Base-by-base conservation (phyloP, 2,888 invertebrate genomes). In the Aricia artaxerxes region DNA sequence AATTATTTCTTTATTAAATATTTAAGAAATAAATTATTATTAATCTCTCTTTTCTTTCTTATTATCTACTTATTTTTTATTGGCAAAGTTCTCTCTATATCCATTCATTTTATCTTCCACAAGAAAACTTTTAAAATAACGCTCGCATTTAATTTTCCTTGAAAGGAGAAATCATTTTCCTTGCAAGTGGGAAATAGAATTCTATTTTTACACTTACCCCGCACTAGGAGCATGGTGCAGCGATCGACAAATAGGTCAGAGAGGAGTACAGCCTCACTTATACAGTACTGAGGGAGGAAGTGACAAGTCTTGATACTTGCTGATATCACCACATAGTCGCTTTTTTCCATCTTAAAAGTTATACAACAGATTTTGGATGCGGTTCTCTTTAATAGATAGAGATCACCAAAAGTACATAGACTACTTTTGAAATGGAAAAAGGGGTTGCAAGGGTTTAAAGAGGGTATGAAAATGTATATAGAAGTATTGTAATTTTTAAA, bases 131-230 rank as follows among this genome's bases (percentile, higher is more conserved):
- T 38, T 38, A 69, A 38, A 69, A 13, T 69, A 38, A 57, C 9
- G 49, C 49, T 49, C 49, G 9, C 57, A 57, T 57, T 69, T 64
- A 6, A n/a, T 61, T 61, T 61, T 61, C 61, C 61, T 61, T 24
- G 24, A 61, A 64, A 35, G 69, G 11, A 13, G 5, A 13, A 49
- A 24, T 24, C 49, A 75, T 75, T 49, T 49, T 73, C 13, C 69
- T 69, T 69, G 2, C 35, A 69, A 69, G 35, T 69, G 69, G 69
- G 38, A 69, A 49, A 49, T 44, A 75, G 24, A 76, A 57, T 24
- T 57, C 53, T 35, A 35, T 76, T 53, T 53, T 38, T 83, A 84
- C 31, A 40, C 80, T 78, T 78, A 78, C 76, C 49, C 38, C 9
- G 72, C 24, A 61, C n/a, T 13, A 40, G 40, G 1, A 40, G 61